Evolutionary conservation across 2,797 vertebrate genomes (phyloP).

Genomic region (Anableps anableps): DNA sequence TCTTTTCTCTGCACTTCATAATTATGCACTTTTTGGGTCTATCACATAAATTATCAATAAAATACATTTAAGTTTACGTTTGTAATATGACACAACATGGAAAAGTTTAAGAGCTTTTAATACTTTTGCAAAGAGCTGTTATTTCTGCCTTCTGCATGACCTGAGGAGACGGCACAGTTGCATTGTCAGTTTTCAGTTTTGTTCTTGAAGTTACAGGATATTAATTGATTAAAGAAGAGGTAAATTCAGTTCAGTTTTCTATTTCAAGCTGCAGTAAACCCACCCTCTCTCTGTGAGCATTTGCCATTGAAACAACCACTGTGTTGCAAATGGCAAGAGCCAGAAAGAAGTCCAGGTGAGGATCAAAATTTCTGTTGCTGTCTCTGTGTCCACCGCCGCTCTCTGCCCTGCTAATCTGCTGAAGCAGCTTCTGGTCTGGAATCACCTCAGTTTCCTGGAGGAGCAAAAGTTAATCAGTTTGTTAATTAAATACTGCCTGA

Average conservation of each 20-base stretch:
- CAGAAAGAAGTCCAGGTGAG: constrained; percentile 92
- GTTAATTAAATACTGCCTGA: constrained; percentile 47
- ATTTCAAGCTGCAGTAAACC: constrained; percentile 60
- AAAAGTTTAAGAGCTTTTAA: neutral
- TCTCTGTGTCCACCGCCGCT: constrained; percentile 44
- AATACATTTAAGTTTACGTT: neutral
- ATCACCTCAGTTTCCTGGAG: constrained; percentile 92
- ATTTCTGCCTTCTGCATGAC: constrained; percentile 52
- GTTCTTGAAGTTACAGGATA: neutral
- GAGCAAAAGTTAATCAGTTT: constrained; percentile 54
- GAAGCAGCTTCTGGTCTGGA: constrained; percentile 89
- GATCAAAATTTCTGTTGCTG: constrained; percentile 63
- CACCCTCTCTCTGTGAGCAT: constrained; percentile 89
- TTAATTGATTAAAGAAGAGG: constrained; percentile 13
- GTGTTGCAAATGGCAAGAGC: constrained; percentile 96
- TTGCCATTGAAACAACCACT: constrained; percentile 93
- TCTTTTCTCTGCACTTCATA: constrained; percentile 12
- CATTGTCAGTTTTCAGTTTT: neutral
- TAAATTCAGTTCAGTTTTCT: constrained; percentile 31
- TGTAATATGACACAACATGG: neutral
- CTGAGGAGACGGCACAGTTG: constrained; percentile 56
- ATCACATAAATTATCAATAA: neutral
- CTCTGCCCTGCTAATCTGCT: constrained; percentile 80
- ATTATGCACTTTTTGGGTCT: neutral
- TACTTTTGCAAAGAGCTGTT: neutral